phyloP scores from a whole-genome alignment of 2,797 vertebrate genomes.

The Carcharodon carcharias region DNA sequence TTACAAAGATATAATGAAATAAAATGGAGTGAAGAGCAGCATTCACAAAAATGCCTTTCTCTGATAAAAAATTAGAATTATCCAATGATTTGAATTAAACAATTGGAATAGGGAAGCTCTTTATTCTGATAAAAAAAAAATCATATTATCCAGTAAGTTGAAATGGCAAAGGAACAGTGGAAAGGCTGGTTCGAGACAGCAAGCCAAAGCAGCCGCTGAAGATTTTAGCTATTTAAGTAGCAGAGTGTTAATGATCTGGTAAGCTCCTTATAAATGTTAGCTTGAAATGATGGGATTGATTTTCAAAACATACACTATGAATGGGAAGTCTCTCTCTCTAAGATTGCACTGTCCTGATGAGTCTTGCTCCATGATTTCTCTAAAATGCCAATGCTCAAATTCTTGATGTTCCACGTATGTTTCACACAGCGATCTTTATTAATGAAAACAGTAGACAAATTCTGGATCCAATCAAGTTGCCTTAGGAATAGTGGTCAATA shows the following conservation, averaged over 20 bases:
- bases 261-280: neutral
- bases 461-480: neutral
- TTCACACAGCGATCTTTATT: neutral
- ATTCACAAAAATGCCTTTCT: neutral
- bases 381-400: neutral
- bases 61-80: neutral
- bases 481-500: neutral
- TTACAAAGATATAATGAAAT: neutral
- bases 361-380: neutral
- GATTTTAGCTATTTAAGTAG: neutral
- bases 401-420: neutral
- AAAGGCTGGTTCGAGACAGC: neutral
- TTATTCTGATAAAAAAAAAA: neutral
- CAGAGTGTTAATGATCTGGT: neutral
- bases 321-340: neutral
- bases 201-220: neutral
- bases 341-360: too few species aligned
- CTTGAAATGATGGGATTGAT: neutral
- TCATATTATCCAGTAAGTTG: neutral
- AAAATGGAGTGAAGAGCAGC: neutral
- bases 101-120: neutral
- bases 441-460: neutral
- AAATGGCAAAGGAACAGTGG: neutral
- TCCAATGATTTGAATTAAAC: neutral
- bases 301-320: neutral